Conservation (phyloP, 64 coral and sea anemone genomes). For the Porites lutea region DNA sequence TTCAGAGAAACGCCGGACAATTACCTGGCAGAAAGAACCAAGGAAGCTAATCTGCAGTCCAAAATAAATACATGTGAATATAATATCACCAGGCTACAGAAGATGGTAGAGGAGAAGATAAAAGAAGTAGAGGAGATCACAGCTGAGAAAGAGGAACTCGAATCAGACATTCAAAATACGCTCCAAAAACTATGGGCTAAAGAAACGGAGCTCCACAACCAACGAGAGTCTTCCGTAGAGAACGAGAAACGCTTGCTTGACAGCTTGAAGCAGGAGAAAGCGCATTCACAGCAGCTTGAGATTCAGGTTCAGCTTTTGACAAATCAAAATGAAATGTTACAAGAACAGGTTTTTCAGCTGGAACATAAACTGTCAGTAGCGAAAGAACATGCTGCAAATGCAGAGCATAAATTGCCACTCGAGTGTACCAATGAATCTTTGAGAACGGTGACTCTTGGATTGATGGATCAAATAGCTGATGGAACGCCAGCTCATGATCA, state of each 20-base stretch:
- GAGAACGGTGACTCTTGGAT: background rate
- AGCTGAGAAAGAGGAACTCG: conserved; percentile 8
- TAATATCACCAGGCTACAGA: background rate
- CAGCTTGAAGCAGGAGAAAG: conserved; percentile 17
- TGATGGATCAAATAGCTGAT: conserved; percentile 19
- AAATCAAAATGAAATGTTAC: conserved; percentile 2
- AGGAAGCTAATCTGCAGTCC: background rate
- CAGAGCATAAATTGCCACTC: conserved; percentile 15
- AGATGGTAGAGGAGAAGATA: conserved; percentile 2
- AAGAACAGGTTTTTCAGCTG: conserved; percentile 15
- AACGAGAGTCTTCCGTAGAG: background rate
- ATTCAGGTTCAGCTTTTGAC: conserved; percentile 1
- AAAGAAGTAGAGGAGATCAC: conserved; percentile 15
- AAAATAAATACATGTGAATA: background rate
- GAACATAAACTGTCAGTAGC: background rate
- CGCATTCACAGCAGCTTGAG: conserved; percentile 14
- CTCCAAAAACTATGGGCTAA: conserved; percentile 33
- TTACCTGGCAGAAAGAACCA: background rate
- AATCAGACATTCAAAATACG: conserved; percentile 16
- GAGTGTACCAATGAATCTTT: conserved; percentile 13
- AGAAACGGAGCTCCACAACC: conserved; percentile 15
- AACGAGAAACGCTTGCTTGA: conserved; percentile 20
- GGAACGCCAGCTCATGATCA: background rate
- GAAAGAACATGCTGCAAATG: background rate
- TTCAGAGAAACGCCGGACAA: background rate